Conservation (phyloP, 2,113 vertebrate species). For the Thinocorus orbignyianus region DNA sequence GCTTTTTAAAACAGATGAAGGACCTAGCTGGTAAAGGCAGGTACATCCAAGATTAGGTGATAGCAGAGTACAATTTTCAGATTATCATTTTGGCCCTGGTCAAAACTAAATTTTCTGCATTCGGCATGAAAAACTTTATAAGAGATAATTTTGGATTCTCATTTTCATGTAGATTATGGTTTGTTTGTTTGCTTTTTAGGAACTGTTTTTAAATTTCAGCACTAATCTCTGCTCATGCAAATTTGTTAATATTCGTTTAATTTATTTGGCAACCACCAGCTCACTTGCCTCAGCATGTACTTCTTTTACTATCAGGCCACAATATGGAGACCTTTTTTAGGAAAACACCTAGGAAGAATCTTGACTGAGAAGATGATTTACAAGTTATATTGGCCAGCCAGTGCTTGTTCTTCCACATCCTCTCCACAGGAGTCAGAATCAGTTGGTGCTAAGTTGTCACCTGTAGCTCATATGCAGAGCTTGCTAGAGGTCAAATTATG, state of each 20-base stretch:
- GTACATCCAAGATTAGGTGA: neutral
- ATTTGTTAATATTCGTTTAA: neutral
- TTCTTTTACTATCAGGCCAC: neutral
- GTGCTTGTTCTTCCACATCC: neutral
- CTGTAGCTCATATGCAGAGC: neutral
- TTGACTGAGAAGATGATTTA: neutral
- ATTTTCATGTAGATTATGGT: neutral
- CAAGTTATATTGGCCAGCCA: neutral
- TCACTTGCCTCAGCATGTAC: neutral
- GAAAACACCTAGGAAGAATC: neutral
- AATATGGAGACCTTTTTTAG: neutral
- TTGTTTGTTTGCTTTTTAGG: neutral
- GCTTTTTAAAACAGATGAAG: neutral
- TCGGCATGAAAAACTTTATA: neutral
- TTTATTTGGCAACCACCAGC: neutral
- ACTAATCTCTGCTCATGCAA: neutral
- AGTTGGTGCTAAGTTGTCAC: neutral
- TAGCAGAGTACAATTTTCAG: fast-evolving
- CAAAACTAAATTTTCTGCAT: neutral
- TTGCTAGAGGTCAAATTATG: neutral
- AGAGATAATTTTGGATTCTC: neutral
- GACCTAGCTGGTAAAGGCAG: neutral
- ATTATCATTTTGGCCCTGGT: neutral
- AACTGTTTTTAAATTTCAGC: neutral
- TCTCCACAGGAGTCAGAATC: neutral